Evolutionary conservation across 2,888 invertebrate species (phyloP).

Genomic region (Chydorus sphaericus): DNA sequence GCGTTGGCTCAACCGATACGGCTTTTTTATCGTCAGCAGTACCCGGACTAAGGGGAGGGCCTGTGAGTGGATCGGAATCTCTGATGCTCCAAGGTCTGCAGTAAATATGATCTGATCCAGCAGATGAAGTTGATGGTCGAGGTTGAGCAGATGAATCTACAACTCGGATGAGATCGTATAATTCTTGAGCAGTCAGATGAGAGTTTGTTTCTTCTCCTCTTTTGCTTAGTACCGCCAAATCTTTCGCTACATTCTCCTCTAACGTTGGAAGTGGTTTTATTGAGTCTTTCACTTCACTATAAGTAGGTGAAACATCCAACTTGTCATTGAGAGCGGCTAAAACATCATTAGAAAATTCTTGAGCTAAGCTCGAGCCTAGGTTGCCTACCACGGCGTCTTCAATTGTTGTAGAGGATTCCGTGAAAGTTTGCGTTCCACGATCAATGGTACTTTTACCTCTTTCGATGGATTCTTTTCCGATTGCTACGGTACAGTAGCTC

Average conservation of each 20-base stretch:
- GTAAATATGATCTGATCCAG: constrained; percentile 10
- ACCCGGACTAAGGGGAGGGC: not conserved
- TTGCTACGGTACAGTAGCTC: too few relatives aligned
- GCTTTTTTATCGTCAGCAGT: not conserved
- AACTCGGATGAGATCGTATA: constrained; percentile 12
- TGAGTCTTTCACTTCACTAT: constrained; percentile 13
- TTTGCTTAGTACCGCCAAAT: not conserved
- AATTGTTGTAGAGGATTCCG: not conserved
- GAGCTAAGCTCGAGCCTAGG: not conserved
- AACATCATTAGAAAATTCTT: constrained; percentile 13
- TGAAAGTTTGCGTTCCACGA: constrained; percentile 10
- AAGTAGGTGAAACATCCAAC: constrained; percentile 13
- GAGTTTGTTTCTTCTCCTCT: not conserved
- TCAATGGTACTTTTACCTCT: constrained; percentile 8
- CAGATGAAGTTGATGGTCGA: not conserved
- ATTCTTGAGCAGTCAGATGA: not conserved
- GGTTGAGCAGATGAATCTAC: not conserved
- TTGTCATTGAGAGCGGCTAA: constrained; percentile 13
- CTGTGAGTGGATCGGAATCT: not conserved
- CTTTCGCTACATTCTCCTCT: too few relatives aligned
- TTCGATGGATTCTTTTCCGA: not conserved
- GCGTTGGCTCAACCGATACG: not conserved
- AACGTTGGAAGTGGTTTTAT: too few relatives aligned
- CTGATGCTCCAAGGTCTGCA: constrained; percentile 11
- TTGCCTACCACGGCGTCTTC: not conserved